Evolutionary conservation across 2,888 invertebrate species (phyloP).

Genomic region (Mesopsocus fuscifrons): DNA sequence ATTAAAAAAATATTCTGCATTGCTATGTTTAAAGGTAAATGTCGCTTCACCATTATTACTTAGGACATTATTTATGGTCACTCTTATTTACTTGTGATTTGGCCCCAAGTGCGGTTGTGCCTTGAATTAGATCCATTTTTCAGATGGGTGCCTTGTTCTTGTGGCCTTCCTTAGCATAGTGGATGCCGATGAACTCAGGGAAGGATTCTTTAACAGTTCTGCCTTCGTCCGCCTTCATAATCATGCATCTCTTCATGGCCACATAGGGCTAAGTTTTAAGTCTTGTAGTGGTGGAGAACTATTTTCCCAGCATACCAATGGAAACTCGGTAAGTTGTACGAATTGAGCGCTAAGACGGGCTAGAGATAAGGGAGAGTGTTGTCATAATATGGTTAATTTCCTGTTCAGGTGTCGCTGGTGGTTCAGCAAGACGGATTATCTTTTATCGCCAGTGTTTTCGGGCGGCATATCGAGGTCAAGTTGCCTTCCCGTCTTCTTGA

Average conservation of each 20-base stretch:
- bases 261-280: slow-evolving; percentile 64
- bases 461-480: slow-evolving; percentile 34
- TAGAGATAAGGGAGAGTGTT: too few relatives aligned
- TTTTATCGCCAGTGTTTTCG: slow-evolving; percentile 21
- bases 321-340: slow-evolving; percentile 7
- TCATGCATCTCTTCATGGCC: slow-evolving; percentile 56
- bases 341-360: too few relatives aligned
- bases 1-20: too few relatives aligned
- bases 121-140: neutral
- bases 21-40: too few relatives aligned
- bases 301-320: slow-evolving; percentile 22
- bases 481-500: slow-evolving; percentile 49
- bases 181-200: slow-evolving; percentile 24
- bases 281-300: slow-evolving; percentile 44
- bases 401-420: slow-evolving; percentile 18
- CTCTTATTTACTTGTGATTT: neutral
- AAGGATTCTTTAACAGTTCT: slow-evolving; percentile 70
- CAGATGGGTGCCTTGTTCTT: neutral
- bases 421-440: slow-evolving; percentile 29
- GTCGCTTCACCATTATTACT: too few relatives aligned
- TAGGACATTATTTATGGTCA: too few relatives aligned
- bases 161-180: neutral
- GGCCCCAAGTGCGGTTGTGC: neutral
- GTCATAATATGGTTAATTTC: neutral
- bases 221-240: slow-evolving; percentile 51